Percentiles rank a stretch among this genome's conserved stretches.
phyloP scores from a whole-genome alignment of 1,140 invertebrate genomes.

The Ips typographus region DNA sequence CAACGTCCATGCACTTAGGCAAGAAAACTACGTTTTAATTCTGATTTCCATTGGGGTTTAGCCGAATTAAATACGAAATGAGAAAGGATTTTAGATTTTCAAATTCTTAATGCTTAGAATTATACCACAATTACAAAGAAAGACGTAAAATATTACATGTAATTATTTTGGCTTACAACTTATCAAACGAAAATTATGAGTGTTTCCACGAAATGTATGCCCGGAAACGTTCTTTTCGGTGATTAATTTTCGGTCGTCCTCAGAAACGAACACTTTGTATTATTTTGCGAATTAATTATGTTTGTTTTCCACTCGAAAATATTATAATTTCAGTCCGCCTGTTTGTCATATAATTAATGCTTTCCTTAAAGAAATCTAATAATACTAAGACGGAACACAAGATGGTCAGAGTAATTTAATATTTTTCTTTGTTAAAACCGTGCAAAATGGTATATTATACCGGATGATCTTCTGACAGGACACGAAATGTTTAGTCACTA shows the following conservation, averaged over 20 bases:
- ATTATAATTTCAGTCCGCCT: no score
- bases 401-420: no score
- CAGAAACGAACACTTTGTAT: no score
- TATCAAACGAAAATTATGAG: constrained; percentile 32
- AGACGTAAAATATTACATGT: constrained; percentile 46
- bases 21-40: constrained; percentile 51
- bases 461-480: no score
- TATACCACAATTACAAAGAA: constrained; percentile 44
- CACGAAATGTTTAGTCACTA: no score
- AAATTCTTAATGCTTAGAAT: constrained; percentile 47
- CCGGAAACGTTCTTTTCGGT: constrained; percentile 1
- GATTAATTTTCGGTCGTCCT: neutral
- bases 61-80: constrained; percentile 49
- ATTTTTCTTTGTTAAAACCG: no score
- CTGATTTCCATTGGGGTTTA: constrained; percentile 51
- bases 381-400: no score
- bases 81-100: constrained; percentile 50
- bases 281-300: no score
- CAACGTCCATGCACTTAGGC: constrained; percentile 34
- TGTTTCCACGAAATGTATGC: constrained; percentile 3
- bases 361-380: no score
- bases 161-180: constrained; percentile 46
- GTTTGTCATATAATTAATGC: no score
- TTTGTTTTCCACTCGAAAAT: no score
- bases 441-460: no score